Evolutionary conservation across 1,140 invertebrate genomes (phyloP).

Genomic region (Muscidifurax raptorellus): DNA sequence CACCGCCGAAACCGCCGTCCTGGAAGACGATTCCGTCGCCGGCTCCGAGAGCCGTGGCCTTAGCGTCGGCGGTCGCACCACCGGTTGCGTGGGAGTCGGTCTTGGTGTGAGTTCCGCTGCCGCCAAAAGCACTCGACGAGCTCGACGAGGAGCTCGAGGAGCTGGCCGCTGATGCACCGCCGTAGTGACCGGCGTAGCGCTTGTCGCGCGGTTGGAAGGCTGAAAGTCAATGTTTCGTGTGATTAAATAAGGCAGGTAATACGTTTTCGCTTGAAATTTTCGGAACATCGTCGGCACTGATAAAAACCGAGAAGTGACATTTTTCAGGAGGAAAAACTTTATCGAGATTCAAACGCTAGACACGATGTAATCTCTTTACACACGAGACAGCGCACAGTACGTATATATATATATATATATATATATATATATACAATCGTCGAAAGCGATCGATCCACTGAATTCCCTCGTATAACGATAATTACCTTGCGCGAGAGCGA

Average conservation of each 20-base stretch:
- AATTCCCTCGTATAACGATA: neutral
- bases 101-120: constrained; percentile 51
- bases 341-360: no score
- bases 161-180: constrained; percentile 35
- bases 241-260: no score
- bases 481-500: constrained; percentile 56
- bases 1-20: constrained; percentile 6
- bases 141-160: constrained; percentile 39
- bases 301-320: no score
- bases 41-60: constrained; percentile 51
- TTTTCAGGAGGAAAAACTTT: no score
- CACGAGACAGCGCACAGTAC: no score
- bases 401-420: no score
- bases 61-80: constrained; percentile 46
- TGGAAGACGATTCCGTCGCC: neutral
- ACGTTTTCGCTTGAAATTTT: no score
- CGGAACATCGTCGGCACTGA: no score
- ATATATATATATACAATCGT: no score
- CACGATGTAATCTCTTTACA: neutral
- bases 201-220: neutral
- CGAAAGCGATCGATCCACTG: neutral
- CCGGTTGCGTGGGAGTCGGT: constrained; percentile 52
- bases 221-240: neutral
- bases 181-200: neutral
- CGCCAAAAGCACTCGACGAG: constrained; percentile 1